A percentile compares a stretch with the other conserved stretches of the same genome.
These are phyloP conservation scores for Rotaria magnacalcarata DNA, from an alignment of 2,888 invertebrate genomes.

Conservation along the genomic window DNA sequence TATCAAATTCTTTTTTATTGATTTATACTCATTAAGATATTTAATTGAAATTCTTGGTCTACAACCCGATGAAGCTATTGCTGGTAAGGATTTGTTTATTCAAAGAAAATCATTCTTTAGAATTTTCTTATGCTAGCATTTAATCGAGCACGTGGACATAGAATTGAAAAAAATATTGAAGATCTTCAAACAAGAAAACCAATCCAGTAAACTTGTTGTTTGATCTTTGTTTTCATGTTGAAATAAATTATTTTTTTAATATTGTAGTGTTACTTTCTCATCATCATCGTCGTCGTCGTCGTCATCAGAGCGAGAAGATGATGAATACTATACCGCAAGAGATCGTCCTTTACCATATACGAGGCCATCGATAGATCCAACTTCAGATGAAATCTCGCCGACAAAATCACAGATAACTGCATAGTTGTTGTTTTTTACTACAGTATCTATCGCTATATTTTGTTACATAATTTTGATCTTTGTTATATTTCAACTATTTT, in stretches of 20 bases:
- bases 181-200: not conserved
- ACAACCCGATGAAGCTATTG: slow-evolving; percentile 5
- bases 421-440: not conserved
- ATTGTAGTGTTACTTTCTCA: not conserved
- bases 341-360: slow-evolving; percentile 4
- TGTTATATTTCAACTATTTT: not conserved
- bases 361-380: not conserved
- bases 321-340: not conserved
- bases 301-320: not conserved
- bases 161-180: slow-evolving; percentile 3
- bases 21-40: not conserved
- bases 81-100: not conserved
- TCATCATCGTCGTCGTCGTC: not conserved
- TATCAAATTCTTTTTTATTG: not conserved
- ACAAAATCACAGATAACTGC: not conserved
- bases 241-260: not conserved
- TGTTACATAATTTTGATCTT: not conserved
- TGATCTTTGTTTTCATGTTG: not conserved
- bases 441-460: not conserved
- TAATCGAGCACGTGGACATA: slow-evolving; percentile 28
- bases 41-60: not conserved
- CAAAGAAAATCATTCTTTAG: not conserved
- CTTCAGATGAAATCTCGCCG: not conserved
- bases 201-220: not conserved
- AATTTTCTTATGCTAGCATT: not conserved